Evolutionary conservation across 2,113 vertebrate genomes (phyloP).

Genomic region (Montifringilla adamsi): DNA sequence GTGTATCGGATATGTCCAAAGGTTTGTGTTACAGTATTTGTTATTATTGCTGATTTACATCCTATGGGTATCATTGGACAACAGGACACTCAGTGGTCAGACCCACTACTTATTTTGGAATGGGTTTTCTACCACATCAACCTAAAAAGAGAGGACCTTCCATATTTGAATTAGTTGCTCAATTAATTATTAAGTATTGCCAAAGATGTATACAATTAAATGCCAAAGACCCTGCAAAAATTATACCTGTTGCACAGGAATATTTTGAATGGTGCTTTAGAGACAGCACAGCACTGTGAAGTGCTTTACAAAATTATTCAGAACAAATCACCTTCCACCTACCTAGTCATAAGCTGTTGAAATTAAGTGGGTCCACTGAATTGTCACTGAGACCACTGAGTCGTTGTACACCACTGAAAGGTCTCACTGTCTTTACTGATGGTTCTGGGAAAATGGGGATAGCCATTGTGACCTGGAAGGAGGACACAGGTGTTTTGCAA

Average conservation of each 20-base stretch:
- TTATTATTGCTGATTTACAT: neutral
- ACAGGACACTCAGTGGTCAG: too few relatives aligned
- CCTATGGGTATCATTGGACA: neutral
- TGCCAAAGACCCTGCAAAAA: neutral
- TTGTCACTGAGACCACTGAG: neutral
- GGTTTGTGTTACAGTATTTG: neutral
- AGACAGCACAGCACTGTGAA: neutral
- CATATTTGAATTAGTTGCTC: neutral
- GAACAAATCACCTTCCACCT: neutral
- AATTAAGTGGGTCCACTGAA: neutral
- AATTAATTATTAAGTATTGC: neutral
- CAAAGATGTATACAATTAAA: neutral
- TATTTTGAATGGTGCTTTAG: neutral
- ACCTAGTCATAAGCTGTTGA: neutral
- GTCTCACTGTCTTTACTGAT: neutral
- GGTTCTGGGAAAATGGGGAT: neutral
- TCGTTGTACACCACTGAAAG: neutral
- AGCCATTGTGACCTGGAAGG: neutral
- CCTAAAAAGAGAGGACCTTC: neutral
- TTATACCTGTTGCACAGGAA: neutral
- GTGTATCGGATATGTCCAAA: neutral
- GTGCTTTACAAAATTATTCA: neutral
- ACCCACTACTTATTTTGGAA: neutral
- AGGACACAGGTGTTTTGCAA: too few relatives aligned
- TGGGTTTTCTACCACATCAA: neutral